phyloP scores from a whole-genome alignment of 1,140 invertebrate species.

The Cryptotermes secundus region DNA sequence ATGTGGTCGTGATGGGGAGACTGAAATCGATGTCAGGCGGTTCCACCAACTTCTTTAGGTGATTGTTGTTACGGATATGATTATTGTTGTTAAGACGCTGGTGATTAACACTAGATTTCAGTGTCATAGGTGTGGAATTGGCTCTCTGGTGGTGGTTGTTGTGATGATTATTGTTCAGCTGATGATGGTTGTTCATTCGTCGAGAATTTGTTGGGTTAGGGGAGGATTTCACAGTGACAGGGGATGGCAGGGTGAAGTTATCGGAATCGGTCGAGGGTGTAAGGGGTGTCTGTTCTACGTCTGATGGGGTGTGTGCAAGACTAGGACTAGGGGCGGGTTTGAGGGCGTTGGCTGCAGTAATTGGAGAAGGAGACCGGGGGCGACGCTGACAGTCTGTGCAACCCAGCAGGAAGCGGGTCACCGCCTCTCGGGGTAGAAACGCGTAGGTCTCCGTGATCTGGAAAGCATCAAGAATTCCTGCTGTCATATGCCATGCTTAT shows the following conservation, averaged over 20 bases:
- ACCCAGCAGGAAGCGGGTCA: conserved; percentile 89
- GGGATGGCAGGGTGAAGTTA: conserved; percentile 35
- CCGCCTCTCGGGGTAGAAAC: conserved; percentile 90
- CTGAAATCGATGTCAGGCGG: conserved; percentile 68
- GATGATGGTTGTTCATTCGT: conserved; percentile 61
- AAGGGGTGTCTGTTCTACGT: conserved; percentile 42
- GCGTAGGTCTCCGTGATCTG: conserved; percentile 95
- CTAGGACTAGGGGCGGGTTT: conserved; percentile 34
- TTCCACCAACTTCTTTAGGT: conserved; percentile 20
- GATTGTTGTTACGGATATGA: conserved; percentile 35
- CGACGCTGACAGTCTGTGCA: conserved; percentile 91
- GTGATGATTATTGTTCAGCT: conserved; percentile 44
- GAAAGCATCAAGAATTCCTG: conserved; percentile 39
- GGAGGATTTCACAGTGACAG: conserved; percentile 46
- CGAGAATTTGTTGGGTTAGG: conserved; percentile 65
- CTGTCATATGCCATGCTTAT: too few relatives aligned
- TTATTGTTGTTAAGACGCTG: conserved; percentile 33
- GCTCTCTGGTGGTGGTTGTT: conserved; percentile 41
- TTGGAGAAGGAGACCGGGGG: conserved; percentile 71
- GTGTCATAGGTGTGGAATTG: conserved; percentile 32
- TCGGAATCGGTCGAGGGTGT: conserved; percentile 40
- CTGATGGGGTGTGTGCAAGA: conserved; percentile 37
- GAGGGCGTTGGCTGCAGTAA: conserved; percentile 36
- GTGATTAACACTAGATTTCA: conserved; percentile 18
- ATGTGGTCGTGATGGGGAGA: conserved; percentile 82